Percentiles rank a stretch among this genome's conserved stretches.
Evolutionary conservation across 2,888 invertebrate genomes (phyloP).

Genomic region (Himalopsyche tibetana): DNA sequence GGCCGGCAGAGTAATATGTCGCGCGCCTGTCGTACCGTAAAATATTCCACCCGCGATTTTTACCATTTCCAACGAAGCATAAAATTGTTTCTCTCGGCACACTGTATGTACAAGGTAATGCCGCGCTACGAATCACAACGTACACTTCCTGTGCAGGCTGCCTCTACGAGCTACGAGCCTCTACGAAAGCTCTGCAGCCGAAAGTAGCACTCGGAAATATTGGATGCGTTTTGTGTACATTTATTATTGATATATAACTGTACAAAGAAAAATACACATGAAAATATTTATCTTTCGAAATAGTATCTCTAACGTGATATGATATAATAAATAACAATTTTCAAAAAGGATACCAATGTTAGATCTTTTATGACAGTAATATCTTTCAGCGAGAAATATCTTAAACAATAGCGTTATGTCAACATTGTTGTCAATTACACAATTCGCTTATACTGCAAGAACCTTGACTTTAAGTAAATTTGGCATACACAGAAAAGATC

Average conservation of each 20-base stretch:
- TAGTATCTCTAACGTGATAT: no score
- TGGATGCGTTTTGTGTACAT: constrained; percentile 4
- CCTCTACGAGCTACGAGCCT: constrained; percentile 28
- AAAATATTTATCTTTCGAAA: no score
- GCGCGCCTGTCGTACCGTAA: neutral
- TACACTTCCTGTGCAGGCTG: neutral
- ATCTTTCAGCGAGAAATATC: no score
- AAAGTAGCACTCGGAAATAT: constrained; percentile 20
- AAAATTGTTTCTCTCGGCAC: constrained; percentile 20
- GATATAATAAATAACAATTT: no score
- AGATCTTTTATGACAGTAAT: no score
- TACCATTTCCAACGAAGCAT: neutral
- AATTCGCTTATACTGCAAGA: no score
- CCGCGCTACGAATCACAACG: constrained; percentile 3
- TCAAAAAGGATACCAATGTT: no score
- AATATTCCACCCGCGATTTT: constrained; percentile 16
- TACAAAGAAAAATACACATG: no score
- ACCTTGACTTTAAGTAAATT: no score
- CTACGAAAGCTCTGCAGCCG: constrained; percentile 2
- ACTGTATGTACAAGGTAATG: neutral
- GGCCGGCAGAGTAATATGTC: neutral
- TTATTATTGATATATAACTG: neutral
- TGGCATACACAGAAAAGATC: no score
- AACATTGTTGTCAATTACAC: no score
- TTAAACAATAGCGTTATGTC: no score